phyloP scores from a whole-genome alignment of 2,113 vertebrate species.

The Sclerurus mexicanus region DNA sequence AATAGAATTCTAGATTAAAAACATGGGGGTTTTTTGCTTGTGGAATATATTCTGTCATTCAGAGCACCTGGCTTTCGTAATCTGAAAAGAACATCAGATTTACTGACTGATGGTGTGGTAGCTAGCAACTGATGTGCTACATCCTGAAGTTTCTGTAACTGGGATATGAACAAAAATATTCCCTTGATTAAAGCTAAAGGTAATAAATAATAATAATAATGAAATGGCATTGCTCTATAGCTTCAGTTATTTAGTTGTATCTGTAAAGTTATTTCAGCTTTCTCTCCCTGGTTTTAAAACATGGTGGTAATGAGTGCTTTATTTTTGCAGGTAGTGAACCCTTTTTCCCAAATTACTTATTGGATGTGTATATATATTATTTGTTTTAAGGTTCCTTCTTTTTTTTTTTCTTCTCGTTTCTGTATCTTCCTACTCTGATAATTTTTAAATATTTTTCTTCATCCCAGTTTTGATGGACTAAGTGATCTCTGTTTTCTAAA shows the following conservation, averaged over 20 bases:
- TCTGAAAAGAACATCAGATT: neutral
- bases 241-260: neutral
- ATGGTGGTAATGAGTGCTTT: neutral
- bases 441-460: neutral
- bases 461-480: neutral
- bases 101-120: neutral
- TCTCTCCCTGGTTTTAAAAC: neutral
- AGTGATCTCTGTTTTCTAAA: neutral
- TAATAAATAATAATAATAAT: neutral
- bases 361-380: neutral
- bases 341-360: neutral
- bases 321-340: neutral
- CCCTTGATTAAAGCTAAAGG: neutral
- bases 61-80: neutral
- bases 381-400: fast-evolving
- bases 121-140: neutral
- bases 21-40: neutral
- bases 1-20: neutral
- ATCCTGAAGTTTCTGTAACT: neutral
- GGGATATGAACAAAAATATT: neutral
- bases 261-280: neutral
- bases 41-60: neutral
- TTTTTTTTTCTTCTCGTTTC: neutral
- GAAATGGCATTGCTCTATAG: neutral
- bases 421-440: neutral